A percentile compares a stretch with the other conserved stretches of the same genome.
These are phyloP conservation scores for Gerris lacustris DNA, from an alignment of 2,888 invertebrate species.

Conservation along the genomic window DNA sequence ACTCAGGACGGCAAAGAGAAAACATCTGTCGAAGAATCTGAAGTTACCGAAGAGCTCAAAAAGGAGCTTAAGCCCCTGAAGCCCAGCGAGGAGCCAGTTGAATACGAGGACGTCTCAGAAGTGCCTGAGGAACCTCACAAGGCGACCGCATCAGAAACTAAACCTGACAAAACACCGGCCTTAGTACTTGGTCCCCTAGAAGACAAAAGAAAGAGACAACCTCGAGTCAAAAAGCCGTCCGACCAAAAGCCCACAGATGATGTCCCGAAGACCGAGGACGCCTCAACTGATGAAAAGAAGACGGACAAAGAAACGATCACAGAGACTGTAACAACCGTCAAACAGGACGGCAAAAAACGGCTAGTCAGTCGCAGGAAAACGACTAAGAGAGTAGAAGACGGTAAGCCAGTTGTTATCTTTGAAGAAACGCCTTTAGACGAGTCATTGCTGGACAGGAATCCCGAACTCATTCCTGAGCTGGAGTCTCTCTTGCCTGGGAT, in stretches of 20 bases:
- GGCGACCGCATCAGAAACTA: no score
- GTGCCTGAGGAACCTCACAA: not conserved
- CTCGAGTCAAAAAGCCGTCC: not conserved
- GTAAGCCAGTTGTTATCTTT: not conserved
- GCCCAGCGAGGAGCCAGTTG: not conserved
- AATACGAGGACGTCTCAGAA: not conserved
- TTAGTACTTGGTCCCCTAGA: not conserved
- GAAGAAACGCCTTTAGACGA: no score
- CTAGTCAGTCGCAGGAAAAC: not conserved
- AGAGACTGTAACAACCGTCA: no score
- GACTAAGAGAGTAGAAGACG: not conserved
- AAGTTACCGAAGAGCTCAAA: not conserved
- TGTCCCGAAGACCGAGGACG: no score
- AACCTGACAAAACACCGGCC: not conserved
- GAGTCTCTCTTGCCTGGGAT: not conserved
- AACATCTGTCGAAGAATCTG: not conserved
- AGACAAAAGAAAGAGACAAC: not conserved
- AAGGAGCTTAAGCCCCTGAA: not conserved
- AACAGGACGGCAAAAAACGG: not conserved
- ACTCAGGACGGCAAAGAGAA: not conserved
- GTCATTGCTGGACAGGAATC: not conserved
- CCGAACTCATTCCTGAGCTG: not conserved
- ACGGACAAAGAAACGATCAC: no score
- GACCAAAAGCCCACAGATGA: not conserved
- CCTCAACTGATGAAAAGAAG: no score